These are phyloP conservation scores for Schizothorax lantsangensis DNA, from an alignment of 2,797 vertebrate species.

Conservation along the genomic window DNA sequence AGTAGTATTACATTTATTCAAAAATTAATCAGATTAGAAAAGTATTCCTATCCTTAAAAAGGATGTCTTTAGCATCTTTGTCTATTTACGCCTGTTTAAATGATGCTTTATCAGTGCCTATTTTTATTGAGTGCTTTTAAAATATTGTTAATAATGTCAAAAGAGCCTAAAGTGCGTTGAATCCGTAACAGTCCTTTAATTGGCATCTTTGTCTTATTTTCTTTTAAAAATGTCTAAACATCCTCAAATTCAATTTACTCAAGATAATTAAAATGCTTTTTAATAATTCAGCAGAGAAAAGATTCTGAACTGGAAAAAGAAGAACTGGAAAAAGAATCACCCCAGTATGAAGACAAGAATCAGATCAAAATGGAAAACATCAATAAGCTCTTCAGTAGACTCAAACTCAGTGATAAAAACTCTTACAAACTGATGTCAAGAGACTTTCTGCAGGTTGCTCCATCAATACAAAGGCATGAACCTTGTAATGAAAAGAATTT, in stretches of 20 bases:
- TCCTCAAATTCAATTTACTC: constrained; percentile 55
- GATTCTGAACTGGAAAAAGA: no score
- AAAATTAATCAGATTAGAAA: no score
- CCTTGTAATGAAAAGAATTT: constrained; percentile 13
- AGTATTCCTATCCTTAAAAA: no score
- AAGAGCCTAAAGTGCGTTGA: background rate
- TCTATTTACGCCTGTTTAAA: no score
- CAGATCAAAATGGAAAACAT: background rate
- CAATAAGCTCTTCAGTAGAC: background rate
- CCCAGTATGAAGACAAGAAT: background rate
- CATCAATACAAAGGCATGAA: background rate
- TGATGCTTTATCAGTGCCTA: no score
- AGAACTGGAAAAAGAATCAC: background rate
- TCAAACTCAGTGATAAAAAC: background rate
- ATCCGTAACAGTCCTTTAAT: background rate
- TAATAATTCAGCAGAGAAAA: constrained; percentile 63
- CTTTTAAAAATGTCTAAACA: constrained; percentile 43
- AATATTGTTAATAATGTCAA: background rate
- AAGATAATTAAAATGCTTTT: background rate
- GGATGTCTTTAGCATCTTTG: no score
- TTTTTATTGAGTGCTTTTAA: no score
- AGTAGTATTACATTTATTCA: no score
- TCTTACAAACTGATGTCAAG: no score
- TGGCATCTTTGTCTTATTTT: background rate
- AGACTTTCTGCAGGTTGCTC: no score